Percentiles rank a stretch among this genome's conserved stretches.
phyloP scores from a whole-genome alignment of 2,113 vertebrate genomes.

The Larimichthys polyactis region DNA sequence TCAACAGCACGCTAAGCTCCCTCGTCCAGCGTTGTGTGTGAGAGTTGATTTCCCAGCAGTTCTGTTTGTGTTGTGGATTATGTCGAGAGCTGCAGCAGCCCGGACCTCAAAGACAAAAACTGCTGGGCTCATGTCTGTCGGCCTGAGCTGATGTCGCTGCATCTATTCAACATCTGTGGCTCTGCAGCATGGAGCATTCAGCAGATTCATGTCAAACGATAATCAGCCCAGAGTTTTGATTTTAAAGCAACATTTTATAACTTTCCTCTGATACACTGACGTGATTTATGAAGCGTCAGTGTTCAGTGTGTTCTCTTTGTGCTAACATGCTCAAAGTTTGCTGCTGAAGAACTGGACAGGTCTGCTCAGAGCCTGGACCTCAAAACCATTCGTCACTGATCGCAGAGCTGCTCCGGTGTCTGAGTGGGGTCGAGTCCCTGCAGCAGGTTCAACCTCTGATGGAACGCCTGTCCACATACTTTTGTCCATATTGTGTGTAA shows the following conservation, averaged over 20 bases:
- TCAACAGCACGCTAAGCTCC: slow-evolving; percentile 47
- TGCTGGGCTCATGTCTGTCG: slow-evolving; percentile 35
- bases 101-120: slow-evolving; percentile 1
- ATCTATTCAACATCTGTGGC: neutral
- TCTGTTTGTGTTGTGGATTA: slow-evolving; percentile 69
- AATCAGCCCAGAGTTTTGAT: too few relatives aligned
- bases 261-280: too few relatives aligned
- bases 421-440: too few relatives aligned
- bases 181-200: neutral
- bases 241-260: too few relatives aligned
- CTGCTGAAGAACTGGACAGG: too few relatives aligned
- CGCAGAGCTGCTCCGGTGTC: too few relatives aligned
- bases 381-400: too few relatives aligned
- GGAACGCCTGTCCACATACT: neutral
- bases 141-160: slow-evolving; percentile 18
- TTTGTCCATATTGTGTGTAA: neutral
- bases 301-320: too few relatives aligned
- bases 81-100: neutral
- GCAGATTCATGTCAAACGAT: neutral
- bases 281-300: too few relatives aligned
- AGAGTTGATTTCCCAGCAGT: slow-evolving; percentile 66
- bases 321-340: too few relatives aligned
- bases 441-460: neutral
- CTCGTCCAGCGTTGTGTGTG: neutral
- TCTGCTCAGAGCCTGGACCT: too few relatives aligned